Percentiles rank a stretch among this genome's conserved stretches.
phyloP scores from a whole-genome alignment of 2,113 vertebrate species.

The Amazona guildingii region DNA sequence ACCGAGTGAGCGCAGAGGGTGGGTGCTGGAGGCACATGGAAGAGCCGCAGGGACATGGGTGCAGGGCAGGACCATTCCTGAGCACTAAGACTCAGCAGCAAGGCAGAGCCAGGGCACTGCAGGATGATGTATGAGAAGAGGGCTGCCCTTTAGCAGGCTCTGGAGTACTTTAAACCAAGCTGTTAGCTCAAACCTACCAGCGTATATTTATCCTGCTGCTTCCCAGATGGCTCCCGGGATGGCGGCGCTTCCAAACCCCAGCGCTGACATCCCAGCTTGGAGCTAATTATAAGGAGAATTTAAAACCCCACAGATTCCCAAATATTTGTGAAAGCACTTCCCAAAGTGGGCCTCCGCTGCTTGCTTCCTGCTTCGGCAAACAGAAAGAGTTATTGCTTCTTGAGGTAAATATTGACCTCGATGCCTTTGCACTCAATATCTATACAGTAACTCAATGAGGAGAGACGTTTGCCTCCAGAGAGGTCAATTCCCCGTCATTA shows the following conservation, averaged over 20 bases:
- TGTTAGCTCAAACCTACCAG: constrained; percentile 29
- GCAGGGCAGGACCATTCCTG: neutral
- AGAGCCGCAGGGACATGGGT: neutral
- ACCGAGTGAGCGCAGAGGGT: neutral
- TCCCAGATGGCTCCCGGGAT: constrained; percentile 47
- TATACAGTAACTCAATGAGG: neutral
- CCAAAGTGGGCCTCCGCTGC: neutral
- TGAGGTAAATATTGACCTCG: constrained; percentile 33
- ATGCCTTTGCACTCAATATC: neutral
- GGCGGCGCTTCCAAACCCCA: constrained; percentile 15
- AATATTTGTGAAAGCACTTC: constrained; percentile 22
- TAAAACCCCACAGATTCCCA: neutral
- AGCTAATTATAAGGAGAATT: neutral
- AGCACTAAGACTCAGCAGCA: neutral
- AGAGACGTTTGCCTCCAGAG: constrained; percentile 34
- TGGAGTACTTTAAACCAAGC: neutral
- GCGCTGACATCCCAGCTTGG: neutral
- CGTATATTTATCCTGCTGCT: constrained; percentile 33
- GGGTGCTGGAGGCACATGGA: accelerated
- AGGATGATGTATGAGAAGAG: neutral
- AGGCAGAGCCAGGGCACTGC: neutral
- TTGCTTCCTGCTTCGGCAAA: constrained; percentile 11
- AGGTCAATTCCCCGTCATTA: constrained; percentile 53
- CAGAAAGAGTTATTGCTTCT: constrained; percentile 50
- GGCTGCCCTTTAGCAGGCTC: constrained; percentile 41